phyloP scores from a whole-genome alignment of 1,140 invertebrate species.

The Trichomalopsis sarcophagae region DNA sequence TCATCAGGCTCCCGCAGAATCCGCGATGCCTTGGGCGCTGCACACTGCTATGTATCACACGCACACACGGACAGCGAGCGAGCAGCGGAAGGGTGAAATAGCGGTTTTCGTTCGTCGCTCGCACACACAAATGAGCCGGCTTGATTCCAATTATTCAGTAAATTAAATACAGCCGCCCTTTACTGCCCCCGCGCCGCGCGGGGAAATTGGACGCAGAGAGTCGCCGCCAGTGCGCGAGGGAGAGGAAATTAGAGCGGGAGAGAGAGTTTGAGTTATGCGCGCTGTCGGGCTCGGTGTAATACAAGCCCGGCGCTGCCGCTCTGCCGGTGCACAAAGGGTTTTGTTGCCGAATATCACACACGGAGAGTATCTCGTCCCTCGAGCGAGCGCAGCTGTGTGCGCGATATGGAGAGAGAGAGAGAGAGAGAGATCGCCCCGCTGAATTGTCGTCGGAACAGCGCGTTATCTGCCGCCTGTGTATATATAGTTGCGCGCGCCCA shows the following conservation, averaged over 20 bases:
- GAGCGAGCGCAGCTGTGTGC: not conserved
- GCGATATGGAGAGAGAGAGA: not conserved
- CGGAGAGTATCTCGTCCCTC: not conserved
- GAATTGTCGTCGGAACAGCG: slow-evolving; percentile 13
- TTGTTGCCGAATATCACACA: not conserved
- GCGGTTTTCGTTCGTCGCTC: slow-evolving; percentile 29
- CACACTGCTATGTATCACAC: not conserved
- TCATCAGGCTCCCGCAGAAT: slow-evolving; percentile 71
- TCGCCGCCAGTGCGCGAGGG: slow-evolving; percentile 28
- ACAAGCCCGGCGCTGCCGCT: not conserved
- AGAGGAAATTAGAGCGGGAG: slow-evolving; percentile 30
- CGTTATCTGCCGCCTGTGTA: slow-evolving; percentile 53
- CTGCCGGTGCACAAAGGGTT: not conserved
- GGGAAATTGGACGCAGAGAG: not conserved
- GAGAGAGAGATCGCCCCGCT: too few relatives aligned
- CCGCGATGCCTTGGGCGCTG: slow-evolving; percentile 41
- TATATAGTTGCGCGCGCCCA: not conserved
- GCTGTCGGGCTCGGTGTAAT: not conserved
- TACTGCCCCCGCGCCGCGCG: slow-evolving; percentile 55
- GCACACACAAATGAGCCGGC: slow-evolving; percentile 71
- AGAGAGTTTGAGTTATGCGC: slow-evolving; percentile 38
- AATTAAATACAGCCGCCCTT: slow-evolving; percentile 73
- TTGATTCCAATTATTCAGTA: slow-evolving; percentile 76
- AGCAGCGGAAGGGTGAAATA: slow-evolving; percentile 34
- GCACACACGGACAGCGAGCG: not conserved